Conservation (phyloP, 2,797 vertebrate species). For the Chaunax sp. region DNA sequence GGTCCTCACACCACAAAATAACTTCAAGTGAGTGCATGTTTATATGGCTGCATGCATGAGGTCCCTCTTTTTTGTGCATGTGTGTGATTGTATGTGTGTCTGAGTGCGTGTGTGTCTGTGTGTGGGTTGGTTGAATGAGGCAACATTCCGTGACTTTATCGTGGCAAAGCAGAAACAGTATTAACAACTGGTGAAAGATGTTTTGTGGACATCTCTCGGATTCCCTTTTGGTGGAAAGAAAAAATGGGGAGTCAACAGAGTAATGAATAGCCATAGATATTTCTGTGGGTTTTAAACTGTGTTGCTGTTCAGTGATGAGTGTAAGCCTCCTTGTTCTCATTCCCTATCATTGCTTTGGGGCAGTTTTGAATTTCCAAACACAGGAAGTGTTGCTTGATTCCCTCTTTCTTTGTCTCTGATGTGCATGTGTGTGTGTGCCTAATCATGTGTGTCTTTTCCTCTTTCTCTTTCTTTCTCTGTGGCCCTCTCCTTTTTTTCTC, state of each 20-base stretch:
- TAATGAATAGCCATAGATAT: slow-evolving; percentile 56
- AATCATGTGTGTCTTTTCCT: slow-evolving; percentile 11
- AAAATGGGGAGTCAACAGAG: slow-evolving; percentile 40
- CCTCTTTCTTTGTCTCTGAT: slow-evolving; percentile 59
- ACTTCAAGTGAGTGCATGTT: slow-evolving; percentile 31
- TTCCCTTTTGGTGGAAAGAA: slow-evolving; percentile 67
- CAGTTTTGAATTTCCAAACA: slow-evolving; percentile 73
- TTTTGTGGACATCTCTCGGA: slow-evolving; percentile 76
- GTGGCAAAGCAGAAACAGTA: slow-evolving; percentile 73
- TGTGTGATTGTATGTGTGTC: slow-evolving; percentile 6
- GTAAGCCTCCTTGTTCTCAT: slow-evolving; percentile 41
- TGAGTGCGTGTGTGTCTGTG: slow-evolving; percentile 15
- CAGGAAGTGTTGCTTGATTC: slow-evolving; percentile 72
- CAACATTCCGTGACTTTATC: slow-evolving; percentile 75
- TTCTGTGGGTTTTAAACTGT: slow-evolving; percentile 54
- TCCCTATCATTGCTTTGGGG: slow-evolving; percentile 67
- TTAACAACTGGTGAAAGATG: slow-evolving; percentile 82
- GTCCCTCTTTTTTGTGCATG: slow-evolving; percentile 30
- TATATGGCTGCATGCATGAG: slow-evolving; percentile 35
- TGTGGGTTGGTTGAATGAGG: slow-evolving; percentile 46
- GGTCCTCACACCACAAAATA: slow-evolving; percentile 18
- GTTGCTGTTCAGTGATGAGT: slow-evolving; percentile 59
- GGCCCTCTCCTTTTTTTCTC: slow-evolving; percentile 18
- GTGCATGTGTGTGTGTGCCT: slow-evolving; percentile 8
- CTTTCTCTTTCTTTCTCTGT: slow-evolving; percentile 17